Evolutionary conservation across 2,797 vertebrate genomes (phyloP), one percentile per base, ranked within the genome.

Genomic region (Myiotriccus ornatus): DNA sequence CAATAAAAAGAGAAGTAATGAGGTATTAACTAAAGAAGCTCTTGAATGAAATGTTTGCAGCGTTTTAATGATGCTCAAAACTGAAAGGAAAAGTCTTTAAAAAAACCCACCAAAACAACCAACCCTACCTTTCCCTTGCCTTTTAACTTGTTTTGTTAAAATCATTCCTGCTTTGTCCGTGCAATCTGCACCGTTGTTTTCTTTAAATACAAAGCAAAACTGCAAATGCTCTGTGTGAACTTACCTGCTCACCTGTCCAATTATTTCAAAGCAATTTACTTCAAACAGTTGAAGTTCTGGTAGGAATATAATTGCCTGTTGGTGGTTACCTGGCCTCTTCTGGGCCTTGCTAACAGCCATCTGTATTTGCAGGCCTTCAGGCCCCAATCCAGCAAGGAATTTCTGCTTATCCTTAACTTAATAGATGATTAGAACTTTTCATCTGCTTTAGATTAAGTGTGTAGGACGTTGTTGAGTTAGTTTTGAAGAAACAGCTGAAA

Each of bases 261-360:
- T 97, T 96, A 95, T 95, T 97, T 96, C 91, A 90, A 96, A 96
- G 94, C 95, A 96, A 97, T 97, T 97, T 96, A 84, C 91, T 97
- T 96, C 94, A 91, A 97, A 88, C 85, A 87, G 91, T 87, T 32
- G 80, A 94, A 88, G 81, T 95, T 96, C 85, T 93, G 69, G 43
- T 59, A 49, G 87, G 86, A 67, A 77, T 76, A 81, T 65, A 93
- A 94, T 89, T 89, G 92, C 63, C 84, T 77, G 39, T 83, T 92
- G 95, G 90, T 96, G 84, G 93, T 88, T 89, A 63, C 89, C 89
- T 90, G 93, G 84, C 64, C 79, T 90, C 73, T 82, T 88, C 75
- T 86, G 82, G 91, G 60, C 84, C 88, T 79, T 94, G 71, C 34
- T 93, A 73, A 78, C 21, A 63, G 69, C 92, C 92, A 85, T 90